Evolutionary conservation across 2,888 invertebrate species (phyloP).

Genomic region (Trichacis sp.): DNA sequence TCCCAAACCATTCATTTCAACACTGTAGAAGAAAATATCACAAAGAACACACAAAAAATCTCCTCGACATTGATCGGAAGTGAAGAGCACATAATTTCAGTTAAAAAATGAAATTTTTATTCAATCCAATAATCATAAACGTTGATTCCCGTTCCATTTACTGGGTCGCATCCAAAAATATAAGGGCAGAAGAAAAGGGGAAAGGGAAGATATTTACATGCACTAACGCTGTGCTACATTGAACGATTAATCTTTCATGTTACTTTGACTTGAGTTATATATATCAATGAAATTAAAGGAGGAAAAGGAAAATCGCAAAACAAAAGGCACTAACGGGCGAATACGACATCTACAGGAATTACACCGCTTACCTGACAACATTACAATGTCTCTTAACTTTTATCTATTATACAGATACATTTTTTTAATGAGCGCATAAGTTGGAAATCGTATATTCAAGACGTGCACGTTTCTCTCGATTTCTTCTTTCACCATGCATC

Average conservation of each 20-base stretch:
- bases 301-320: conserved; percentile 17
- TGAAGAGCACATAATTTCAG: conserved; percentile 4
- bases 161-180: conserved; percentile 30
- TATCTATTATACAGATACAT: conserved; percentile 33
- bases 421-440: conserved; percentile 33
- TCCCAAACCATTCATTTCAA: too few relatives aligned
- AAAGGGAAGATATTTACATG: conserved; percentile 25
- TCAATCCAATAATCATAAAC: conserved; percentile 6
- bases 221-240: conserved; percentile 28
- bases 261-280: conserved; percentile 19
- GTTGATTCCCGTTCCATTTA: conserved; percentile 25
- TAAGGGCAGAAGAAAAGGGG: conserved; percentile 11
- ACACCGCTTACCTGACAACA: conserved; percentile 37
- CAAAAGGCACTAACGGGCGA: conserved; percentile 37
- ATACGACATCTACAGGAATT: conserved; percentile 34
- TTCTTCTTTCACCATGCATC: conserved; percentile 27
- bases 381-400: conserved; percentile 28
- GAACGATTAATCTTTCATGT: conserved; percentile 22
- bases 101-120: conserved; percentile 10
- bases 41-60: neutral
- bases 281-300: conserved; percentile 14
- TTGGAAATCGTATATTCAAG: conserved; percentile 30
- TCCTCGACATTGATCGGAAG: neutral
- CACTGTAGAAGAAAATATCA: neutral
- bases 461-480: conserved; percentile 26